A percentile compares a stretch with the other conserved stretches of the same genome.
Conservation (phyloP, 2,113 vertebrate species). For the Petromus typicus region DNA sequence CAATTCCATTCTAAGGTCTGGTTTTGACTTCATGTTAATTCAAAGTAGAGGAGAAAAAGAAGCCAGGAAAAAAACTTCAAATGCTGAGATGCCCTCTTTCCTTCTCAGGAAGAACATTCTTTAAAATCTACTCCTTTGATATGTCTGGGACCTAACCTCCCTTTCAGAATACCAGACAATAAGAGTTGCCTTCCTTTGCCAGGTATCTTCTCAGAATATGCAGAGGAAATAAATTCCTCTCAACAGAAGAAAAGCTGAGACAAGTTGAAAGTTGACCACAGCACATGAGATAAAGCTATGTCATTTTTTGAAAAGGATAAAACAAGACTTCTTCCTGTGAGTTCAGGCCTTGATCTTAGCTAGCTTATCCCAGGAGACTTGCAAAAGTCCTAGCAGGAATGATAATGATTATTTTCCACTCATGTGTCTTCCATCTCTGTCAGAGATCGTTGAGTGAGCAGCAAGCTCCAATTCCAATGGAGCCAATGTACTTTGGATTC, state of each 20-base stretch:
- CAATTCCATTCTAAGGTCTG: constrained; percentile 66
- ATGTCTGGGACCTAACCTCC: neutral
- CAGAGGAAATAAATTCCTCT: neutral
- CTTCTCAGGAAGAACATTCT: neutral
- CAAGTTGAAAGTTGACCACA: neutral
- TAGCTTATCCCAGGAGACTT: neutral
- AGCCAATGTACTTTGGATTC: neutral
- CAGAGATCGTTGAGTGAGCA: neutral
- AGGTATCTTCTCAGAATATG: neutral
- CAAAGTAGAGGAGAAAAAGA: constrained; percentile 38
- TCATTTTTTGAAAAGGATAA: neutral
- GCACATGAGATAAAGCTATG: neutral
- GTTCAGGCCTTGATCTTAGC: neutral
- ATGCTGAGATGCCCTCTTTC: constrained; percentile 35
- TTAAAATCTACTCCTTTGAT: neutral
- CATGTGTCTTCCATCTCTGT: neutral
- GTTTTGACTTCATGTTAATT: constrained; percentile 77
- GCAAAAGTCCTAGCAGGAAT: neutral
- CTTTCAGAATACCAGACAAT: neutral
- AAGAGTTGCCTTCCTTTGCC: neutral
- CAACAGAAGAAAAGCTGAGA: neutral
- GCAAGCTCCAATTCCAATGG: neutral
- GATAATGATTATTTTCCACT: neutral
- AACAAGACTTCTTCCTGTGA: constrained; percentile 22
- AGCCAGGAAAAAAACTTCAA: constrained; percentile 41